phyloP scores from a whole-genome alignment of 2,888 invertebrate genomes.

The Rotaria socialis region DNA sequence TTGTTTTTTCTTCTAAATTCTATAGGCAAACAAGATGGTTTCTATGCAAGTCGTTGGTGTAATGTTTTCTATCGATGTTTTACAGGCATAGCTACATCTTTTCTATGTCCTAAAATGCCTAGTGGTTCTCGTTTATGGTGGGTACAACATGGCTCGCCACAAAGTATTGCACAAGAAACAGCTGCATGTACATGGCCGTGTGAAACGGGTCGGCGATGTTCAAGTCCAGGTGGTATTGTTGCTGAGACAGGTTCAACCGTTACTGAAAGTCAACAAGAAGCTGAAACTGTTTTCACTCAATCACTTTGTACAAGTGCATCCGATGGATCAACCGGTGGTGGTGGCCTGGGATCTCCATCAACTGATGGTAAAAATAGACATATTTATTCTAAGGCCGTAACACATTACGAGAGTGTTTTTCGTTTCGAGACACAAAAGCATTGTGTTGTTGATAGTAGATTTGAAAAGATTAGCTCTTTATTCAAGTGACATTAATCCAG shows the following conservation, averaged over 20 bases:
- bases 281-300: constrained; percentile 39
- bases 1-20: background rate
- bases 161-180: constrained; percentile 42
- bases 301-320: constrained; percentile 17
- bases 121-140: constrained; percentile 46
- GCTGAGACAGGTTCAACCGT: constrained; percentile 16
- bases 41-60: constrained; percentile 46
- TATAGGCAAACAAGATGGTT: constrained; percentile 43
- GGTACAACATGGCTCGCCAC: constrained; percentile 41
- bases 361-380: background rate
- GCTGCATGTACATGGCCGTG: constrained; percentile 45
- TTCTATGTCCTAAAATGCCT: constrained; percentile 43
- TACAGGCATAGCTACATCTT: constrained; percentile 38
- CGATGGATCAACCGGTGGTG: background rate
- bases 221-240: constrained; percentile 44
- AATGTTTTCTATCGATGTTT: constrained; percentile 46
- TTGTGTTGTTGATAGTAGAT: no score
- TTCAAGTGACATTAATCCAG: no score
- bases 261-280: constrained; percentile 43
- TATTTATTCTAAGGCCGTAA: no score
- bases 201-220: constrained; percentile 43
- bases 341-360: background rate
- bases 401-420: no score
- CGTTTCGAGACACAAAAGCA: no score
- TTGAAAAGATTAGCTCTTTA: no score